phyloP scores from a whole-genome alignment of 2,888 invertebrate genomes.

The Cheiracanthium punctorium region DNA sequence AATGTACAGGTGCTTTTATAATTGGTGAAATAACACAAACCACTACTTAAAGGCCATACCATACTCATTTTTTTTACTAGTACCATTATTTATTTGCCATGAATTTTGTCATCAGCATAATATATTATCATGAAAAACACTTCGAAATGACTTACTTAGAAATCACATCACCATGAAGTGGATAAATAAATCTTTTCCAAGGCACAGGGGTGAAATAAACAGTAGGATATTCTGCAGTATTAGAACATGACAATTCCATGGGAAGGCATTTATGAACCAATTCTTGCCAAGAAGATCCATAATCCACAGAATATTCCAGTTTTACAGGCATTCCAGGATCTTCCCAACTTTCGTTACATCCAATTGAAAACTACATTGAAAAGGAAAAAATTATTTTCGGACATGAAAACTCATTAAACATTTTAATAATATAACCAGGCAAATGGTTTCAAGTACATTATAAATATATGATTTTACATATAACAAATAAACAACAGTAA shows the following conservation, averaged over 20 bases:
- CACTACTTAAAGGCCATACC: no score
- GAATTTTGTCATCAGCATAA: no score
- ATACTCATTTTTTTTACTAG: no score
- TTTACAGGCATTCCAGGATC: slow-evolving; percentile 74
- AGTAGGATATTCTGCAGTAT: slow-evolving; percentile 73
- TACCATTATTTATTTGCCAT: no score
- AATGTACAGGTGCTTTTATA: no score
- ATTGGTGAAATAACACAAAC: no score
- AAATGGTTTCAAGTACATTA: no score
- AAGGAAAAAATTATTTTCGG: no score
- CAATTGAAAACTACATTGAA: slow-evolving; percentile 73
- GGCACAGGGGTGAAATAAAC: slow-evolving; percentile 73
- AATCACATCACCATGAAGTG: slow-evolving; percentile 55
- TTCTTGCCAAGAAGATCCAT: slow-evolving; percentile 75
- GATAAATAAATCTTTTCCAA: slow-evolving; percentile 60
- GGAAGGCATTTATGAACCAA: slow-evolving; percentile 74
- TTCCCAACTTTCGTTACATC: slow-evolving; percentile 75
- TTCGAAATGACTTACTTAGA: slow-evolving; percentile 47
- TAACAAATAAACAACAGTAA: no score
- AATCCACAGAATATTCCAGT: slow-evolving; percentile 76
- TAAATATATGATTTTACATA: no score
- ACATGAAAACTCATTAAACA: no score
- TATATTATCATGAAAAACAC: background rate
- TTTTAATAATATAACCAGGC: no score
- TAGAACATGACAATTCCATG: slow-evolving; percentile 74